Evolutionary conservation across 2,888 invertebrate species (phyloP), one percentile per base, ranked within the genome.

Genomic region (Eretmocerus hayati): DNA sequence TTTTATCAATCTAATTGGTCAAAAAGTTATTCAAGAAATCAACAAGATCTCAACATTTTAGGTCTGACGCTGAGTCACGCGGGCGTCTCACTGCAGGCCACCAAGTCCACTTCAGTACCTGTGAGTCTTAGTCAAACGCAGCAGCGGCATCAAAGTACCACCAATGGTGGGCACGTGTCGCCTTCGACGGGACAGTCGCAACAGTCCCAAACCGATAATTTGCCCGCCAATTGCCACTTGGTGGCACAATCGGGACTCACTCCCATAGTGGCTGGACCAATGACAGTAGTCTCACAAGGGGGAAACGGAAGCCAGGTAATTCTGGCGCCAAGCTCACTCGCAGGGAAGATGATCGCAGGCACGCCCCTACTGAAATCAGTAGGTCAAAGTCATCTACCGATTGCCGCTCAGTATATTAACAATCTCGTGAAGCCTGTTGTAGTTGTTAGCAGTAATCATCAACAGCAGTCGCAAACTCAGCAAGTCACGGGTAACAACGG

Each of bases 401-500:
- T 83, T 46, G 79, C 83, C 57, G 79, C 83, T 56, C 84, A 84
- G 73, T 84, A 84, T 71, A 72, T 81, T 50, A 77, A 78, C 65
- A 74, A 79, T 23, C 73, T 84, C 50, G 80, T 84, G 40, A 84
- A 84, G 67, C 84, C 84, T 2, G 79, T 84, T 37, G 83, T 84
- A 44, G 83, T 85, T 48, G 82, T 83, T 22, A 52, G 46, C 20
- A 44, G 46, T 46, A 54, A 45, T 11, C 49, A 49, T n/a, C 54
- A 54, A 35, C 46, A 47, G 37, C 39, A 45, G 15, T 42, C 45
- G 13, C 40, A 45, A 15, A 42, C 15, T 31, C 20, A 43, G 15
- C 35, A 43, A 16, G n/a, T 33, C 21, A 3, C 26, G 42, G 42
- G 33, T 33, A 23, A 42, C 33, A 18, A 16, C 22, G 32, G 39